These are phyloP conservation scores for Sebastes iracundus DNA, from an alignment of 2,797 vertebrate species.

Conservation along the genomic window DNA sequence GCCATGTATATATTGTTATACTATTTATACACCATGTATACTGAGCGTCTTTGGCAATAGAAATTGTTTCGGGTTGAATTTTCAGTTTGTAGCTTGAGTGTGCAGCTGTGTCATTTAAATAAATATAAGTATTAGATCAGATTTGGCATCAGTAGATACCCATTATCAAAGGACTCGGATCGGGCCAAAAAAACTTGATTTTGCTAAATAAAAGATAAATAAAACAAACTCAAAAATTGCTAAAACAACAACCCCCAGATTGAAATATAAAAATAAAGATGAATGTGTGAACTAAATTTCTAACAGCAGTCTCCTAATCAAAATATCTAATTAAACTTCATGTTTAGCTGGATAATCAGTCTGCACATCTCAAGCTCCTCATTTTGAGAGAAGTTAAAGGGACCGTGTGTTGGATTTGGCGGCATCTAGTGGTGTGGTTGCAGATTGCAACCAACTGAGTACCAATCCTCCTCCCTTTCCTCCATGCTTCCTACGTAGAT, in stretches of 20 bases:
- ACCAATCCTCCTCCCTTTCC: no score
- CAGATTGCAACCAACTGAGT: no score
- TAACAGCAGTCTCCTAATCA: not conserved
- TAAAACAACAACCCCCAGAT: not conserved
- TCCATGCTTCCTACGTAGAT: no score
- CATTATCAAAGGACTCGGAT: not conserved
- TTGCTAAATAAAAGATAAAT: not conserved
- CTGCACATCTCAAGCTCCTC: not conserved
- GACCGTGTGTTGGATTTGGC: no score
- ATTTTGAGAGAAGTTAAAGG: not conserved
- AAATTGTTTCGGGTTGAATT: not conserved
- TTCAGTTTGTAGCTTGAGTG: not conserved
- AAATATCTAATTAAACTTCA: not conserved
- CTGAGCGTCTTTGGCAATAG: not conserved
- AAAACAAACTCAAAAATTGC: not conserved
- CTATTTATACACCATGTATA: not conserved
- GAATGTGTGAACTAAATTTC: not conserved
- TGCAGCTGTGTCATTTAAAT: not conserved
- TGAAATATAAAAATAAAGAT: not conserved
- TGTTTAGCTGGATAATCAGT: not conserved
- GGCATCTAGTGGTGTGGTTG: no score
- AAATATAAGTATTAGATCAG: not conserved
- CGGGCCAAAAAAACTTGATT: not conserved
- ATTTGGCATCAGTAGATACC: not conserved
- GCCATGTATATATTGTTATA: not conserved